phyloP scores from a whole-genome alignment of 2,797 vertebrate genomes.

The Acipenser oxyrinchus region DNA sequence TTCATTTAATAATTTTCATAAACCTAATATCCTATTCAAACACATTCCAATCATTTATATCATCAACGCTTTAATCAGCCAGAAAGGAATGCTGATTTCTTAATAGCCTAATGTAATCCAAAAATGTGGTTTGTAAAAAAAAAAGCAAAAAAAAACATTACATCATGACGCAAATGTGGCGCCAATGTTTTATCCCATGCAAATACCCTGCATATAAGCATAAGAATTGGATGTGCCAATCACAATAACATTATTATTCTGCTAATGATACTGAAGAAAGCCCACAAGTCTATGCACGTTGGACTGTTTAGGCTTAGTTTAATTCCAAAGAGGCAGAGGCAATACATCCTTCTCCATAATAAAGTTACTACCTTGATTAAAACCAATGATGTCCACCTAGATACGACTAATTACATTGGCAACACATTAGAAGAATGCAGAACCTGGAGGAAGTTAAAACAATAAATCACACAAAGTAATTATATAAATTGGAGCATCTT shows the following conservation, averaged over 20 bases:
- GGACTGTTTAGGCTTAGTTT: conserved; percentile 18
- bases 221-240: too few species aligned
- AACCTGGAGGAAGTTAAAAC: conserved; percentile 18
- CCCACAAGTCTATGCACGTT: not conserved
- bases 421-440: conserved; percentile 25
- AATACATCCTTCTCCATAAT: conserved; percentile 12
- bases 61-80: too few species aligned
- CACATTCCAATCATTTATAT: too few species aligned
- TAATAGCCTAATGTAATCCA: too few species aligned
- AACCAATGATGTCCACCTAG: conserved; percentile 17
- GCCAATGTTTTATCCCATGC: too few species aligned
- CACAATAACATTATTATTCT: conserved; percentile 9
- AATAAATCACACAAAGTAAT: conserved; percentile 39
- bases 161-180: too few species aligned
- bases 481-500: conserved; percentile 37
- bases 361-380: conserved; percentile 21
- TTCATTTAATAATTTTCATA: too few species aligned
- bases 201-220: too few species aligned
- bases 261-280: not conserved
- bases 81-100: too few species aligned
- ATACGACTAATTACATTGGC: conserved; percentile 34
- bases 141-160: too few species aligned
- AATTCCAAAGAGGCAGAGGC: conserved; percentile 17
- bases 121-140: too few species aligned
- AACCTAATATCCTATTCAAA: too few species aligned